Conservation (phyloP, 2,888 invertebrate genomes). For the Cinara cedri region DNA sequence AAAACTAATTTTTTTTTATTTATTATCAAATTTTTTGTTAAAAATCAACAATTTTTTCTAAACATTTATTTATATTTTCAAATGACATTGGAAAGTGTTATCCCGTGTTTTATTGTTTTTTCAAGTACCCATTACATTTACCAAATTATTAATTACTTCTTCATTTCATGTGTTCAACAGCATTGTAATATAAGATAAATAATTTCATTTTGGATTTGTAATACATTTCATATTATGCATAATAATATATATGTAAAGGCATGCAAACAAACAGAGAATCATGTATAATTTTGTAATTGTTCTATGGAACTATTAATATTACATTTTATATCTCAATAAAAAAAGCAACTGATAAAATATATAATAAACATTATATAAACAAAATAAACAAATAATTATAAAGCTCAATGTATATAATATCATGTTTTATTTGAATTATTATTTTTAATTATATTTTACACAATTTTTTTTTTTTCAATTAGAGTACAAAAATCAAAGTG, state of each 20-base stretch:
- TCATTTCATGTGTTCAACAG: slow-evolving; percentile 52
- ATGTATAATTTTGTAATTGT: slow-evolving; percentile 33
- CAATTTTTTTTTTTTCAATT: slow-evolving; percentile 25
- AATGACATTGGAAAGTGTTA: too few species aligned
- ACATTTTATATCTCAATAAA: slow-evolving; percentile 1
- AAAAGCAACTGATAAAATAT: slow-evolving; percentile 3
- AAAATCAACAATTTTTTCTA: not conserved
- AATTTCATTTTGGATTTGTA: slow-evolving; percentile 23
- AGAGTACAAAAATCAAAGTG: slow-evolving; percentile 56
- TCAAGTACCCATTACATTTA: slow-evolving; percentile 5
- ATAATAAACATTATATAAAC: slow-evolving; percentile 7
- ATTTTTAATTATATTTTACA: slow-evolving; percentile 41
- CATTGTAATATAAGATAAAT: slow-evolving; percentile 31
- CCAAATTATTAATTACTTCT: slow-evolving; percentile 19
- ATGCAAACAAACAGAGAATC: not conserved
- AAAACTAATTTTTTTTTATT: slow-evolving; percentile 19
- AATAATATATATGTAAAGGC: not conserved
- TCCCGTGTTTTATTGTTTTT: slow-evolving; percentile 5
- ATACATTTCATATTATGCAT: not conserved
- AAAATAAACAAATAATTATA: slow-evolving; percentile 37
- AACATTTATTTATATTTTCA: not conserved
- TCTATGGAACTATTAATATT: slow-evolving; percentile 28
- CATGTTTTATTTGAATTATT: slow-evolving; percentile 36
- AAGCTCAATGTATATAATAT: slow-evolving; percentile 52
- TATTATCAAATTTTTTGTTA: too few species aligned